These are phyloP conservation scores for Drosophila suboccidentalis DNA, from an alignment of 2,888 invertebrate species.

Conservation along the genomic window DNA sequence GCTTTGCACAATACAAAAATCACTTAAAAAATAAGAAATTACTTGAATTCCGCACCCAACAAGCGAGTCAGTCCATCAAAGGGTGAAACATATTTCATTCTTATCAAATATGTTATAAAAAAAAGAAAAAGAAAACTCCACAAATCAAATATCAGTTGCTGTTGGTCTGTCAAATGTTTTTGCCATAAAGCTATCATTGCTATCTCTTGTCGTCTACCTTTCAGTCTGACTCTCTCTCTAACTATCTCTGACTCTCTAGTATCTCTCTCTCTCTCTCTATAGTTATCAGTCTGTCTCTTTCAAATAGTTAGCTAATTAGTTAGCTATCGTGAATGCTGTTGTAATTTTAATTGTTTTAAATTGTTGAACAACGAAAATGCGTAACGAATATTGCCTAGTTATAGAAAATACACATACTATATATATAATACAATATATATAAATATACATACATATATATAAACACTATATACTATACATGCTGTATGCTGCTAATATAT, in stretches of 20 bases:
- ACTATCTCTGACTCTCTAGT: not conserved
- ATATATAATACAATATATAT: conserved; percentile 57
- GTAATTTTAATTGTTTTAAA: conserved; percentile 63
- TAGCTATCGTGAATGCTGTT: conserved; percentile 76
- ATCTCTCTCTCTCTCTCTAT: conserved; percentile 5
- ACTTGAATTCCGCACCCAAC: conserved; percentile 11
- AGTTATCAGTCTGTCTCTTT: conserved; percentile 21
- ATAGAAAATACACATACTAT: conserved; percentile 54
- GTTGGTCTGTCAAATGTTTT: conserved; percentile 28
- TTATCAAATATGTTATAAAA: conserved; percentile 30
- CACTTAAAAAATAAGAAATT: not conserved
- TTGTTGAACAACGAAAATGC: conserved; percentile 74
- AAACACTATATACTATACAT: conserved; percentile 54
- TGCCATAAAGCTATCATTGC: conserved; percentile 16
- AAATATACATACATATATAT: conserved; percentile 35
- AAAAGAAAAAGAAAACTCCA: not conserved
- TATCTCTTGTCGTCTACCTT: conserved; percentile 18
- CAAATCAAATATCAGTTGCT: conserved; percentile 23
- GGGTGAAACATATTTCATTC: conserved; percentile 37
- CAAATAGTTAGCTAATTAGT: conserved; percentile 52
- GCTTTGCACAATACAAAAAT: conserved; percentile 66
- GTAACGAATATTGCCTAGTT: conserved; percentile 76
- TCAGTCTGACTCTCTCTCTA: not conserved
- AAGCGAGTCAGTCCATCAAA: conserved; percentile 23
- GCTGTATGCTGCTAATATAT: conserved; percentile 58